Evolutionary conservation across 2,888 invertebrate species (phyloP).

Genomic region (Stenotaenia linearis): DNA sequence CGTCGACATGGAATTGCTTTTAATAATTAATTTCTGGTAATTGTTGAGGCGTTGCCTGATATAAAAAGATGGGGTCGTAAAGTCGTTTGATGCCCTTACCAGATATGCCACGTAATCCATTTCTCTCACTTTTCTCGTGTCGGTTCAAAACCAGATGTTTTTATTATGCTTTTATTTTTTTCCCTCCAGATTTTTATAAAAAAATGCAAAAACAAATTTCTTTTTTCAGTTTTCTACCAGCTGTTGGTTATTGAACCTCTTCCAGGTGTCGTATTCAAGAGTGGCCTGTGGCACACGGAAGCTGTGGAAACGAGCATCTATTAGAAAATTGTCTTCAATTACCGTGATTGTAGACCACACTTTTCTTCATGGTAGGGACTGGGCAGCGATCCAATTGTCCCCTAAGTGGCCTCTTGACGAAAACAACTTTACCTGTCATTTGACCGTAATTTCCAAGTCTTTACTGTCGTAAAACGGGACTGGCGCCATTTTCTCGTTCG

Average conservation of each 20-base stretch:
- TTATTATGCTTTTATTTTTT: background rate
- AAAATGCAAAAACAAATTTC: background rate
- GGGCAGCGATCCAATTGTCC: background rate
- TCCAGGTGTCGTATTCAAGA: background rate
- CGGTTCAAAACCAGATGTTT: background rate
- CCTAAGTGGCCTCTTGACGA: background rate
- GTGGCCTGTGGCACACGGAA: background rate
- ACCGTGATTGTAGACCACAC: background rate
- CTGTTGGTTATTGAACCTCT: background rate
- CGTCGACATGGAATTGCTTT: background rate
- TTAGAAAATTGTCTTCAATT: slow-evolving; percentile 1
- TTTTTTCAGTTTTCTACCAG: background rate
- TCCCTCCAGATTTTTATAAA: no score
- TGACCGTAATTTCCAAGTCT: background rate
- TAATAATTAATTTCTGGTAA: background rate
- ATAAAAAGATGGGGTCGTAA: background rate
- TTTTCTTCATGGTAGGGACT: background rate
- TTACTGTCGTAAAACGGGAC: background rate
- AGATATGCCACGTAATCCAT: background rate
- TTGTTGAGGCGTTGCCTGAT: background rate
- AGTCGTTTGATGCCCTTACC: background rate
- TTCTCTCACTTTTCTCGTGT: background rate
- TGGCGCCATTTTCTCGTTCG: background rate
- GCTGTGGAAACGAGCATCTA: background rate
- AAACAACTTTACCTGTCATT: background rate